Base-by-base conservation (phyloP, 2,797 vertebrate genomes). In the Limosa lapponica region DNA sequence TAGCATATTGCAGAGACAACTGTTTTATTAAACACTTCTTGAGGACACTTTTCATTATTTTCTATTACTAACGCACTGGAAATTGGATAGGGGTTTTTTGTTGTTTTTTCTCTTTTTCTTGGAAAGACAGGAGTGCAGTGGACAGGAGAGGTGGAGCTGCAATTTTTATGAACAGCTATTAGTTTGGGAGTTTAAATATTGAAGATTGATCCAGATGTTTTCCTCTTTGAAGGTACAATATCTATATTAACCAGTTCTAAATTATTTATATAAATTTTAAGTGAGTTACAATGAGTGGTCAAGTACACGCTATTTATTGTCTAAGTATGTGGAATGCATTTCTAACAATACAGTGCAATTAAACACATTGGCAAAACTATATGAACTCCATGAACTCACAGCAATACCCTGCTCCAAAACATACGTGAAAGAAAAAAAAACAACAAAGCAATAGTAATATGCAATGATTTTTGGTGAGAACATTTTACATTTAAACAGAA, bases 371-470 rank as follows among this genome's bases (percentile, higher is more conserved):
- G 61, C 43, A 58, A 65, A 32, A 54, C 28, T 57, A 6, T 12
- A 73, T 24, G 51, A 81, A 70, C 6, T 39, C 19, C 19, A 27
- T 15, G 32, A 78, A 70, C 19, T 55, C 64, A 80, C 6, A 72
- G 24, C 28, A 73, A 73, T 17, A 37, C 6, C 20, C 15, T 12
- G 6, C 11, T 82, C 9, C n/a, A 82, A 85, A 87, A 58, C 5
- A 37, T 1, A 1, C 51, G 13, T 49, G 0, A 19, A 52, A 37
- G 52, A 55, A 16, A 11, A 52, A 27, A 7, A 34, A 6, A 54
- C 7, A 9, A 22, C 4, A 79, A 86, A 79, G 11, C 12, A 55
- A 41, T 10, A 59, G 18, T 36, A 70, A 92, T 89, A 70, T 25
- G 37, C 10, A 51, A 71, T 55, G 5, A 34, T n/a, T 39, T 74